phyloP scores from a whole-genome alignment of 2,113 vertebrate species.

The Serinus canaria region DNA sequence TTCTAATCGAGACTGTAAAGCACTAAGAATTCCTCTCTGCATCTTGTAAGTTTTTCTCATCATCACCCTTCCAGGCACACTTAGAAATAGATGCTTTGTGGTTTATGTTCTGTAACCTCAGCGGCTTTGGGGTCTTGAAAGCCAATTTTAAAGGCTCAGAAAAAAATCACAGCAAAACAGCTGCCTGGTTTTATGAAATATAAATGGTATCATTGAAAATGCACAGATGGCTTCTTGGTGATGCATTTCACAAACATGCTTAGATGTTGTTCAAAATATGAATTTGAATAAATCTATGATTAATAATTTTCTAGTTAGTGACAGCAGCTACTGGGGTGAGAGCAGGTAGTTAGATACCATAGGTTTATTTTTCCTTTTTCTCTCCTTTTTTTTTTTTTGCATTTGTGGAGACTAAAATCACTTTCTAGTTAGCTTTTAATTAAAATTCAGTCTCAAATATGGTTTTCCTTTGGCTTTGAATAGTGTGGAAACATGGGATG shows the following conservation, averaged over 20 bases:
- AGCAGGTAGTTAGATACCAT: neutral
- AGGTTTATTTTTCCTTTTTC: neutral
- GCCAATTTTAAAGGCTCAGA: slow-evolving; percentile 30
- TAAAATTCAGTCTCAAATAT: neutral
- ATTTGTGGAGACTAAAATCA: neutral
- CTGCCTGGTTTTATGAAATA: slow-evolving; percentile 53
- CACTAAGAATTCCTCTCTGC: neutral
- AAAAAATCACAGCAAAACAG: slow-evolving; percentile 44
- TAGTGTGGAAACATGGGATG: neutral
- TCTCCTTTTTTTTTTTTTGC: neutral
- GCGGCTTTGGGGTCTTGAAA: slow-evolving; percentile 1
- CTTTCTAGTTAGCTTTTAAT: neutral
- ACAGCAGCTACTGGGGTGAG: neutral
- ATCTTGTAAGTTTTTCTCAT: neutral
- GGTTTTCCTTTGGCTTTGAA: neutral
- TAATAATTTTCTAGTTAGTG: slow-evolving; percentile 36
- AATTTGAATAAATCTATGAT: slow-evolving; percentile 52
- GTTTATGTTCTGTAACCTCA: slow-evolving; percentile 6
- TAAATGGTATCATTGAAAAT: slow-evolving; percentile 42
- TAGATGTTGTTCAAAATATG: slow-evolving; percentile 61
- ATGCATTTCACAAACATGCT: slow-evolving; percentile 43
- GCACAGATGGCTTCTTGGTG: slow-evolving; percentile 55
- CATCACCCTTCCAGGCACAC: neutral
- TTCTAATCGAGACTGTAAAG: neutral
- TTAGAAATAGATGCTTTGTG: neutral